Evolutionary conservation across 2,888 invertebrate genomes (phyloP).

Genomic region (Stegophylla sp.): DNA sequence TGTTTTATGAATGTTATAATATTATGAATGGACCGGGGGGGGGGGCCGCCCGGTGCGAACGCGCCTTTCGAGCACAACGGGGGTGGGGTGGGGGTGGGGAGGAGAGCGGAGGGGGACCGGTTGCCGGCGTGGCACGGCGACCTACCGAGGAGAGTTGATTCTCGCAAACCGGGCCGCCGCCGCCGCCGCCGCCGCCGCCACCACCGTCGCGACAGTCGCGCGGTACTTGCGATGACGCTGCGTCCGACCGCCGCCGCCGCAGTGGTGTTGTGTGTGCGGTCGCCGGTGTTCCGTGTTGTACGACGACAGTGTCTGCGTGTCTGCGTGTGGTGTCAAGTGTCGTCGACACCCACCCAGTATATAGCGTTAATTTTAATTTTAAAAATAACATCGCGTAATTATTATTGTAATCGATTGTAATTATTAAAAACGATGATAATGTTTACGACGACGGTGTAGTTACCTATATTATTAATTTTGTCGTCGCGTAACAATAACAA

Average conservation of each 20-base stretch:
- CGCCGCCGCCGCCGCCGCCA: not conserved
- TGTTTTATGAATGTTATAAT: too few species aligned
- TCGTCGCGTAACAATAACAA: too few species aligned
- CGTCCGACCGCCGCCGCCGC: constrained; percentile 2
- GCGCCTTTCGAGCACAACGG: constrained; percentile 11
- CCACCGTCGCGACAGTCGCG: not conserved
- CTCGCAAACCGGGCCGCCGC: constrained; percentile 17
- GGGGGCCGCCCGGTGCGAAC: constrained; percentile 43
- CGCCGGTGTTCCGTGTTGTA: not conserved
- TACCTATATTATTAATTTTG: too few species aligned
- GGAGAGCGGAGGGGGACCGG: constrained; percentile 17
- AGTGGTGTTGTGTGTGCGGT: not conserved
- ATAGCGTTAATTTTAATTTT: too few species aligned
- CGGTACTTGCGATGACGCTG: not conserved
- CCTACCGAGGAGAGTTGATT: constrained; percentile 12
- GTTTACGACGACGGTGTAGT: too few species aligned
- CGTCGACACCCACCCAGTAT: too few species aligned
- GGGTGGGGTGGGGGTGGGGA: too few species aligned
- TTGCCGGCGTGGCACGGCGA: constrained; percentile 3
- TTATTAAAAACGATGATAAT: too few species aligned
- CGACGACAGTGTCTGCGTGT: not conserved
- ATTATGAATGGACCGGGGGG: constrained; percentile 13
- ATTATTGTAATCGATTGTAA: too few species aligned
- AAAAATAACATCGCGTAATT: not conserved
- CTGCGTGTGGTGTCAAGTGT: not conserved